These are phyloP conservation scores for Cecidostiba fungosa DNA, from an alignment of 2,888 invertebrate genomes.

Conservation along the genomic window DNA sequence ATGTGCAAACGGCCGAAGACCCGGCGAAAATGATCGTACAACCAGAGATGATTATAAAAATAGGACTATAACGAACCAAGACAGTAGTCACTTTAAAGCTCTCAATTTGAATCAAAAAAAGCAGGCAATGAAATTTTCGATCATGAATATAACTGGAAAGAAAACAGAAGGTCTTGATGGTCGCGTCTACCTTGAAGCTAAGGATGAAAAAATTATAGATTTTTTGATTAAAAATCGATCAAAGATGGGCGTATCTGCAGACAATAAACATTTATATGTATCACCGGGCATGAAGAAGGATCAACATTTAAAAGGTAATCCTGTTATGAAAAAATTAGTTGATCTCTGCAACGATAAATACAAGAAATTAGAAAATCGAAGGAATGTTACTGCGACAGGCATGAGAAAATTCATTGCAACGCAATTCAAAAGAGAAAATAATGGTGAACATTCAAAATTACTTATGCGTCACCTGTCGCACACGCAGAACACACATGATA, in stretches of 20 bases:
- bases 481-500: neutral
- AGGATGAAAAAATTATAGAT: conserved; percentile 12
- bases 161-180: conserved; percentile 14
- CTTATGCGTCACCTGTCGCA: neutral
- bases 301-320: neutral
- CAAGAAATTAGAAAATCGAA: conserved; percentile 13
- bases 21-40: neutral
- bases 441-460: neutral
- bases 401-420: conserved; percentile 6
- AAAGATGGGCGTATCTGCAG: neutral
- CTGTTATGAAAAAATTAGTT: neutral
- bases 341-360: neutral
- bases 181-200: neutral
- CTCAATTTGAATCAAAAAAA: too few relatives aligned
- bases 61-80: neutral
- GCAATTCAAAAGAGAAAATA: neutral
- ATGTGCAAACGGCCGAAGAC: neutral
- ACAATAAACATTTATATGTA: neutral
- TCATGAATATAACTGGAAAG: neutral
- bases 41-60: neutral
- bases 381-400: conserved; percentile 4
- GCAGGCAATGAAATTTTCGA: too few relatives aligned
- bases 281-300: neutral
- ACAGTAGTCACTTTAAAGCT: too few relatives aligned
- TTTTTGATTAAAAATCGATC: conserved; percentile 11